These are phyloP conservation scores for Podilymbus podiceps DNA, from an alignment of 2,113 vertebrate genomes.

Conservation along the genomic window DNA sequence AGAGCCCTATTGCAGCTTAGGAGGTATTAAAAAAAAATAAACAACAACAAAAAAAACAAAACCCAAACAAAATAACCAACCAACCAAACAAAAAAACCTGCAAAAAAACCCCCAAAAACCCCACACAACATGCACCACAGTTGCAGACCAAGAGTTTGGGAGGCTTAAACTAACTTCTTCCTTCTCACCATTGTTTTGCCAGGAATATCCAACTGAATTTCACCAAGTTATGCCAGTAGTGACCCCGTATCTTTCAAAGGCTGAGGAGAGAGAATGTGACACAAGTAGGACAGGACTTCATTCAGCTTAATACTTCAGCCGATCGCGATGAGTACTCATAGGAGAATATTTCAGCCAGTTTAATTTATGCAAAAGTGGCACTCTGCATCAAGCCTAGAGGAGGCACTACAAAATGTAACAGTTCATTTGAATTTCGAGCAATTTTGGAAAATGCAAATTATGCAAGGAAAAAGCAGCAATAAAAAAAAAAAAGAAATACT, in stretches of 20 bases:
- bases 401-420: neutral
- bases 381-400: neutral
- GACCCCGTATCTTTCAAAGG: neutral
- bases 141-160: neutral
- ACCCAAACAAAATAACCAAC: no score
- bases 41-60: neutral
- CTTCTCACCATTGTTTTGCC: neutral
- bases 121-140: neutral
- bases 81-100: no score
- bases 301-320: neutral
- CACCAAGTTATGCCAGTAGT: neutral
- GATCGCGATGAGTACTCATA: neutral
- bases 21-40: neutral
- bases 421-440: neutral
- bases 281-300: conserved; percentile 44
- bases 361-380: neutral
- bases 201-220: neutral
- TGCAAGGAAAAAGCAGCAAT: neutral
- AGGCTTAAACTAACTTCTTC: neutral
- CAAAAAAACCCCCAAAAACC: no score
- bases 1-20: neutral
- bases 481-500: neutral
- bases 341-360: neutral
- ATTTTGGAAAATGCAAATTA: neutral
- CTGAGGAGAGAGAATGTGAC: conserved; percentile 41